Percentiles rank a stretch among this genome's conserved stretches.
Conservation (phyloP, 2,113 vertebrate species). For the Brienomyrus longianalis region DNA sequence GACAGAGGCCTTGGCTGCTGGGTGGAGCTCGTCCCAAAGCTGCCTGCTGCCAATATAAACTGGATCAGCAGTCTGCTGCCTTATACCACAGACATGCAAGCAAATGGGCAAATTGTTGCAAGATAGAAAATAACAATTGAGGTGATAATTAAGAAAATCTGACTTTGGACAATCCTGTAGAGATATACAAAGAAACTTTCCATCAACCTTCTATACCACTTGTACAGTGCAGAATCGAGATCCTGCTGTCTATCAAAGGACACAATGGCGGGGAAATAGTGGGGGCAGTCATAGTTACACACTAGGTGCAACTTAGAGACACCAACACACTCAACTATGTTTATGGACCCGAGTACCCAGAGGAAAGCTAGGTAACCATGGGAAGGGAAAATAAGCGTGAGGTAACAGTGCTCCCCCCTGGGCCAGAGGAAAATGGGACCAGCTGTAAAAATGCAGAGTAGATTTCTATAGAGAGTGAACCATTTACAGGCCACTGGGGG, state of each 20-base stretch:
- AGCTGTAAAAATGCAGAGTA: background rate
- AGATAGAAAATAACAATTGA: background rate
- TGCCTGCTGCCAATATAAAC: background rate
- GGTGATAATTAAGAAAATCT: background rate
- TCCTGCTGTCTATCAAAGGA: background rate
- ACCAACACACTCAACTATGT: background rate
- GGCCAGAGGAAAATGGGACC: background rate
- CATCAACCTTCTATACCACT: background rate
- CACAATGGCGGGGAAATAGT: background rate
- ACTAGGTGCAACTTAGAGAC: background rate
- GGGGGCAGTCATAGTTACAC: background rate
- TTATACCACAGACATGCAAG: background rate
- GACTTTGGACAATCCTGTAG: background rate
- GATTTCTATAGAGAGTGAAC: background rate
- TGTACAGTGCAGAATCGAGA: background rate
- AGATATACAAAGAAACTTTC: background rate
- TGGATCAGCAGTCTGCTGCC: background rate
- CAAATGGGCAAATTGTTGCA: background rate
- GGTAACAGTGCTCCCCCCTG: background rate
- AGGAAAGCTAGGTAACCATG: background rate
- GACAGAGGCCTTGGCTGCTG: background rate
- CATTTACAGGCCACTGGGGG: background rate
- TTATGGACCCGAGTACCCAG: background rate
- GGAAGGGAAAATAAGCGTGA: background rate
- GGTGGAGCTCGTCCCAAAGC: background rate